A percentile compares a stretch with the other conserved stretches of the same genome.
These are phyloP conservation scores for Exaiptasia diaphana DNA, from an alignment of 64 coral and sea anemone species.

Conservation along the genomic window DNA sequence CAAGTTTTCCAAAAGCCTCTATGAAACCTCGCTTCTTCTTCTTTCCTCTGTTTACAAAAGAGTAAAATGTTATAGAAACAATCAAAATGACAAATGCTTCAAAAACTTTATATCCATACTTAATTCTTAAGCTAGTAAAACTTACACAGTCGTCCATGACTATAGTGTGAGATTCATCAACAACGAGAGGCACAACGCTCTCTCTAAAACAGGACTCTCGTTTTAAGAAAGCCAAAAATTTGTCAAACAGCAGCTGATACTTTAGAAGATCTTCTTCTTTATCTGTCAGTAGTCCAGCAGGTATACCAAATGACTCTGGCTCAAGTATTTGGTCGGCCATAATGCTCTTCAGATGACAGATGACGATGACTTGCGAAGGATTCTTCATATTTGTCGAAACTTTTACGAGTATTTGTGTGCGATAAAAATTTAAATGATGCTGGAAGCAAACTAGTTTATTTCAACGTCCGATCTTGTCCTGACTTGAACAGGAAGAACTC, in stretches of 20 bases:
- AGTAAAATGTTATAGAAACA: too few relatives aligned
- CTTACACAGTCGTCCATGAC: too few relatives aligned
- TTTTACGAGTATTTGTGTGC: slow-evolving; percentile 9
- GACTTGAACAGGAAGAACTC: not conserved
- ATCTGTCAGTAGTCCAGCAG: not conserved
- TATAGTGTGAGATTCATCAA: too few relatives aligned
- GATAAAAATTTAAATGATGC: not conserved
- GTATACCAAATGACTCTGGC: not conserved
- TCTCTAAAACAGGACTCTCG: too few relatives aligned
- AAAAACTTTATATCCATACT: too few relatives aligned
- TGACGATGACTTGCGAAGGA: not conserved
- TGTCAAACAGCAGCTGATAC: not conserved
- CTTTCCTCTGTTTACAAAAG: not conserved
- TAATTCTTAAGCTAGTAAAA: too few relatives aligned
- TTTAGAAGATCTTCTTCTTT: not conserved
- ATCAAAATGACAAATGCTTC: too few relatives aligned
- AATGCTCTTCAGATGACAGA: not conserved
- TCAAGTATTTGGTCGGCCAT: not conserved
- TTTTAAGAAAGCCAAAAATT: not conserved
- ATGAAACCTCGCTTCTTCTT: too few relatives aligned
- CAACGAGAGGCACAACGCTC: too few relatives aligned
- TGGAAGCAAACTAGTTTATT: not conserved
- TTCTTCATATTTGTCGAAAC: not conserved
- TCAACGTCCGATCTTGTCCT: not conserved
- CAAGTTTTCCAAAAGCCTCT: too few relatives aligned